These are phyloP conservation scores for Hypena proboscidalis DNA, from an alignment of 2,888 invertebrate genomes.

Conservation along the genomic window DNA sequence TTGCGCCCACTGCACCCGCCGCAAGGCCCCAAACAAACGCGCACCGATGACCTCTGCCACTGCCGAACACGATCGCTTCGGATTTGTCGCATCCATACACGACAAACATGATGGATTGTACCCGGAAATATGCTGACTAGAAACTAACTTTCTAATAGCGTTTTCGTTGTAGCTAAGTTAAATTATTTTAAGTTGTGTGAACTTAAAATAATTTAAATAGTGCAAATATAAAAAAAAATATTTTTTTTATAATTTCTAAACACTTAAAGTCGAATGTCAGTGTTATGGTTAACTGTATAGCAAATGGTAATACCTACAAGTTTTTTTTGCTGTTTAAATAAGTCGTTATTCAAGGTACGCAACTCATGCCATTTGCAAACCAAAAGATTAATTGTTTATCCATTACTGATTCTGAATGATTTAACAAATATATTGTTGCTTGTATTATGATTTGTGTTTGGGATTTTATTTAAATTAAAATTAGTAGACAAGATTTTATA, in stretches of 20 bases:
- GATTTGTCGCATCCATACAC: slow-evolving; percentile 52
- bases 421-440: slow-evolving; percentile 19
- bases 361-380: slow-evolving; percentile 37
- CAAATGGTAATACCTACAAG: slow-evolving; percentile 8
- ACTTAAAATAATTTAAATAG: neutral
- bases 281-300: slow-evolving; percentile 3
- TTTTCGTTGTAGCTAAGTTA: slow-evolving; percentile 8
- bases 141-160: slow-evolving; percentile 33
- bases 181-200: slow-evolving; percentile 4
- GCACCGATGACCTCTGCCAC: slow-evolving; percentile 69
- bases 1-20: slow-evolving; percentile 78
- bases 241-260: too few relatives aligned
- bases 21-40: slow-evolving; percentile 72
- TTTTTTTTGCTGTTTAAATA: slow-evolving; percentile 12
- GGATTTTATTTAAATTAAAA: neutral
- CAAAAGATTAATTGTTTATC: slow-evolving; percentile 32
- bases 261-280: too few relatives aligned
- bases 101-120: slow-evolving; percentile 26
- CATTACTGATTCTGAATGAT: slow-evolving; percentile 20
- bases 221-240: too few relatives aligned
- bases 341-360: slow-evolving; percentile 39
- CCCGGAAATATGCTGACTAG: slow-evolving; percentile 32
- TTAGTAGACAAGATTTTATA: too few relatives aligned
- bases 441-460: neutral
- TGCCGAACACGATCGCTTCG: slow-evolving; percentile 52